These are phyloP conservation scores for Troides helena DNA, from an alignment of 2,888 invertebrate species.

Conservation along the genomic window DNA sequence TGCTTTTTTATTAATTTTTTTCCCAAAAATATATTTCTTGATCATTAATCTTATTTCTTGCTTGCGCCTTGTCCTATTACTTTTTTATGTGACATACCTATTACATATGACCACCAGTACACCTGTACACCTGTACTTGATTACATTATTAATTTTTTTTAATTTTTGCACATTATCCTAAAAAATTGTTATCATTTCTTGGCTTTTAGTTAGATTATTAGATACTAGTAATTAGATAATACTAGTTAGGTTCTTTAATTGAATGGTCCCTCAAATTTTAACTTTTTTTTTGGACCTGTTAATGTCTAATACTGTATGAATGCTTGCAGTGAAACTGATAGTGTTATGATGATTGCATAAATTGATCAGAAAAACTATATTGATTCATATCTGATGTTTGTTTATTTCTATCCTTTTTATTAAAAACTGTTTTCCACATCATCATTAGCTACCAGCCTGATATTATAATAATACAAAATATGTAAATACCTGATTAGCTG, in stretches of 20 bases:
- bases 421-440: no score
- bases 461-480: no score
- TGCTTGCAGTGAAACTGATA: neutral
- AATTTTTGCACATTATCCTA: neutral
- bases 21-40: neutral
- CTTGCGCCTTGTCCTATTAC: neutral
- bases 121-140: neutral
- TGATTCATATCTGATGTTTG: no score
- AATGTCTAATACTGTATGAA: neutral
- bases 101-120: no score
- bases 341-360: neutral
- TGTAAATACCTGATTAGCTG: no score
- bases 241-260: no score
- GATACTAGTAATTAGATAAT: no score
- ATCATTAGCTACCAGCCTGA: no score
- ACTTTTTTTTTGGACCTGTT: neutral
- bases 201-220: no score
- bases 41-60: neutral
- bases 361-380: no score
- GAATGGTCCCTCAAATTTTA: neutral
- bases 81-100: neutral
- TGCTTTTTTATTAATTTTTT: neutral
- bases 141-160: neutral
- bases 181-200: neutral
- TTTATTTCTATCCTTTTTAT: no score